Evolutionary conservation across 2,888 invertebrate genomes (phyloP), one percentile per base, ranked within the genome.

Genomic region (Stenichneumon culpator): DNA sequence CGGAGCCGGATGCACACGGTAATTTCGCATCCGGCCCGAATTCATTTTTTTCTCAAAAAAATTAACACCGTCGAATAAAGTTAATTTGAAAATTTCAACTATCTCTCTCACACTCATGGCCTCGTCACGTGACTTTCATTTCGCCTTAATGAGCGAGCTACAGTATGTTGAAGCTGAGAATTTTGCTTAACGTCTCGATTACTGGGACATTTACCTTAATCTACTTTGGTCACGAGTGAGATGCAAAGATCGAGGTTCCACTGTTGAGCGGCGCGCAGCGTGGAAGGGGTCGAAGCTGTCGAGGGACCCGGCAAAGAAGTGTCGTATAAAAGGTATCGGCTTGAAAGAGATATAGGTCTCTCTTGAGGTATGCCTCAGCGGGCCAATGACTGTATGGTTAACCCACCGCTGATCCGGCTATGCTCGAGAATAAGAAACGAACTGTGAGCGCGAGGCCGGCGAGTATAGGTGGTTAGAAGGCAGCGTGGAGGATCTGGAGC

Each of bases 401-500:
- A 57, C 57, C 57, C 25, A 25, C 4, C 25, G 57, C 25, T 57
- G 57, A 22, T 22, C 57, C 57, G 57, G 5, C 57, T 57, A 25
- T 57, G 25, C n/a, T 19, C 28, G 28, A 32, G 32, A 32, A 63
- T 63, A 79, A 74, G 79, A 52, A 19, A 39, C 63, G 69, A 22
- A 63, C n/a, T 22, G 11, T 32, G 47, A 54, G 47, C 25, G 25
- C 14, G 65, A 63, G 28, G 16, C 39, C 22, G 14, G 52, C 39
- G 69, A 47, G 52, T 28, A 52, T 50, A 69, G 69, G 68, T 73
- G 47, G 83, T 74, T 68, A 16, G 47, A 50, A 74, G 63, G 36
- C 2, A n/a, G 16, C 6, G 28, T 2, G 70, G 68, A 47, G 83
- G 79, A 79, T 79, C 63, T 69, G 39, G 52, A 74, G 83, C 83